These are phyloP conservation scores for Chromis chromis DNA, from an alignment of 2,797 vertebrate species.

Conservation along the genomic window DNA sequence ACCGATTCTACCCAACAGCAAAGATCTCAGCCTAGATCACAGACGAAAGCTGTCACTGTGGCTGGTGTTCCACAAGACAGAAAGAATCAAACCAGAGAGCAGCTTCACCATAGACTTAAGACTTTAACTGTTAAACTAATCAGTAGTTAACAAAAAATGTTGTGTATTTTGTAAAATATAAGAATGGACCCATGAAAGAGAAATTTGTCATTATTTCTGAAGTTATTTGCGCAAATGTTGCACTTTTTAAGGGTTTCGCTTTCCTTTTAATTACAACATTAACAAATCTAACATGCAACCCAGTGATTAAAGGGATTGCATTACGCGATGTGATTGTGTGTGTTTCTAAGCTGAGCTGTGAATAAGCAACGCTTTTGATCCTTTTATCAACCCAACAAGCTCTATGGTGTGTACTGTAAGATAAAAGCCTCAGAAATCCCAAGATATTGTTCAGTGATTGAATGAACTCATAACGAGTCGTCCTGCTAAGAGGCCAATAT, in stretches of 20 bases:
- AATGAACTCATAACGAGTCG: constrained; percentile 67
- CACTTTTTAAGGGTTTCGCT: background rate
- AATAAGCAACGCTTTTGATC: constrained; percentile 35
- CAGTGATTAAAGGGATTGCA: background rate
- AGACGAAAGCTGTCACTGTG: constrained; percentile 42
- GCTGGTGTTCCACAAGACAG: constrained; percentile 36
- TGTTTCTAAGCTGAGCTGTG: constrained; percentile 3
- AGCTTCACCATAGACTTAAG: background rate
- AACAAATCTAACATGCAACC: constrained; percentile 1
- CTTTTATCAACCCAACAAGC: constrained; percentile 39
- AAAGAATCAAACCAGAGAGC: constrained; percentile 10
- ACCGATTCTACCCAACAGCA: constrained; percentile 65
- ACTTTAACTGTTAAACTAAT: background rate
- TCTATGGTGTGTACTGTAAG: constrained; percentile 1
- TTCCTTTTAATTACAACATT: background rate
- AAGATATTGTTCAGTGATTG: constrained; percentile 57
- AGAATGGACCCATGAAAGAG: background rate
- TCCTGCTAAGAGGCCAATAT: constrained; percentile 50
- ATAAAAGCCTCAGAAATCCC: constrained; percentile 52
- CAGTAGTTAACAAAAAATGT: background rate
- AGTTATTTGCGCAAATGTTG: background rate
- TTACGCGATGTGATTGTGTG: constrained; percentile 18
- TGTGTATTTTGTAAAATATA: background rate
- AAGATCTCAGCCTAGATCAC: constrained; percentile 50
- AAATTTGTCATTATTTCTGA: background rate